A percentile compares a stretch with the other conserved stretches of the same genome.
These are phyloP conservation scores for Dusona sp. DNA, from an alignment of 2,888 invertebrate genomes.

Conservation along the genomic window DNA sequence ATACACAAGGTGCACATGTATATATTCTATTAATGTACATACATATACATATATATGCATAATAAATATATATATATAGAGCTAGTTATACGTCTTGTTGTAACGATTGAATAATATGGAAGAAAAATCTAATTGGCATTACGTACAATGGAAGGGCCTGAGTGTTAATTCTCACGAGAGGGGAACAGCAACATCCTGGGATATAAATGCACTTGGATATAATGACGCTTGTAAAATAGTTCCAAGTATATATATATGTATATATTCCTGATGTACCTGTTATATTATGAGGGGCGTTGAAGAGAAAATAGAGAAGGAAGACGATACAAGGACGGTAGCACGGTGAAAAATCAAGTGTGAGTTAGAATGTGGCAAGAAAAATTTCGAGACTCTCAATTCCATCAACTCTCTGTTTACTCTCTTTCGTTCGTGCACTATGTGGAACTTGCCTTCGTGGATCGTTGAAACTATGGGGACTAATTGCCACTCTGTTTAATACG, in stretches of 20 bases:
- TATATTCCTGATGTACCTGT: conserved; percentile 6
- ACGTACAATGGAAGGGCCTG: conserved; percentile 59
- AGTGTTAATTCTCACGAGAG: conserved; percentile 67
- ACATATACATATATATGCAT: not conserved
- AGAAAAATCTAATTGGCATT: conserved; percentile 65
- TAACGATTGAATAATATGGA: conserved; percentile 61
- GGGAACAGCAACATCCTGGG: conserved; percentile 64
- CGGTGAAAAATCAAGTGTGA: conserved; percentile 4
- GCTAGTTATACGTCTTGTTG: conserved; percentile 27
- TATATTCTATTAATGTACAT: not conserved
- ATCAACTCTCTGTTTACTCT: not conserved
- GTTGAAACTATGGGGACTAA: conserved; percentile 56
- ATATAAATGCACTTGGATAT: conserved; percentile 57
- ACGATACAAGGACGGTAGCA: not conserved
- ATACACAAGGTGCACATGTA: not conserved
- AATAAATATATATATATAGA: conserved; percentile 4
- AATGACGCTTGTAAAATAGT: conserved; percentile 59
- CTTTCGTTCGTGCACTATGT: not conserved
- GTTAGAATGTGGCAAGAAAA: conserved; percentile 2
- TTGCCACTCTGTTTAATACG: conserved; percentile 79
- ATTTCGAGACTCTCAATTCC: conserved; percentile 16
- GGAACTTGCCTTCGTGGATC: conserved; percentile 12
- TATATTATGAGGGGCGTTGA: not conserved
- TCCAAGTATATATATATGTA: conserved; percentile 4
- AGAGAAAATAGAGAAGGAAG: not conserved